Base-by-base conservation (phyloP, 2,797 vertebrate genomes). In the Sebastes diaconus region DNA sequence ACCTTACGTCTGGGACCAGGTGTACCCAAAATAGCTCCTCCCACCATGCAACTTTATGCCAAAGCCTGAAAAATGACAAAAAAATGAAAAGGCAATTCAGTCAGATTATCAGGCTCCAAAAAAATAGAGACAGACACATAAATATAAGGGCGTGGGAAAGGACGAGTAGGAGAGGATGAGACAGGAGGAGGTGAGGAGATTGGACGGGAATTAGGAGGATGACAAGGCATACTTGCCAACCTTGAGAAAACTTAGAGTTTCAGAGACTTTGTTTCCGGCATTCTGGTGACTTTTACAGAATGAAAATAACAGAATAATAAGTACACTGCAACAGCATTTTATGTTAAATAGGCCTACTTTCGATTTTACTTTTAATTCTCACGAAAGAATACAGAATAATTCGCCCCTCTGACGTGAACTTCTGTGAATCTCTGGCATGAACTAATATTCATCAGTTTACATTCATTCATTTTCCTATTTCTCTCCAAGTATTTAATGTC, bases 131-230 rank as follows among this genome's bases (percentile, higher is more conserved):
- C 32, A 42, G 42, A 65, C 64, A 10, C 60, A 61, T 24, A 20
- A 60, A 60, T 54, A 24, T 46, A n/a, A 30, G 30, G 68, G 30
- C 1, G 22, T 27, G 9, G 57, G 54, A 54, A 29, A 55, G 8
- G 39, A 65, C 22, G 63, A 68, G 72, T 9, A 29, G 46, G 54
- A 13, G 73, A 52, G 22, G 32, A 60, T 22, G 58, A 67, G 18
- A 81, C 2, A 1, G 14, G 50, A 60, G 52, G 30, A 69, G 63
- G 32, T 8, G 68, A 75, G 42, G 77, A 73, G 78, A 70, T 85
- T 68, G 67, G 67, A 74, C 12, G 10, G 24, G 54, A 76, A 55
- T 30, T 36, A 52, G 16, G 57, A 83, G 59, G 70, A 68, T 46
- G 74, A 83, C 67, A 74, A 81, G 16, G 42, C 42, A 20, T 18